phyloP scores from a whole-genome alignment of 1,140 invertebrate genomes.

The Papilio aristodemus region DNA sequence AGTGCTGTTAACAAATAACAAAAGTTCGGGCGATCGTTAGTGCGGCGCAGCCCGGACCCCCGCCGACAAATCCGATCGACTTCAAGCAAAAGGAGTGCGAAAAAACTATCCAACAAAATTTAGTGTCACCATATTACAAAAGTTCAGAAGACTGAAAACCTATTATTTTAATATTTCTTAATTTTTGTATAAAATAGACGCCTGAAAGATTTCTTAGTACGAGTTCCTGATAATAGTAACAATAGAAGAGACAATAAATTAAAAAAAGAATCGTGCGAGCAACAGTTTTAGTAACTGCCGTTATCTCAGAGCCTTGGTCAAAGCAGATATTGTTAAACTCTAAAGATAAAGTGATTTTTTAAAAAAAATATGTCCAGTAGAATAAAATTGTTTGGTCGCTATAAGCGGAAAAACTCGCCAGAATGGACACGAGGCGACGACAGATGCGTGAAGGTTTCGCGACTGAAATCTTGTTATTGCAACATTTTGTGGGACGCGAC shows the following conservation, averaged over 20 bases:
- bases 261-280: too few species aligned
- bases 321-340: too few species aligned
- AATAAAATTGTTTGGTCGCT: slow-evolving; percentile 20
- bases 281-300: neutral
- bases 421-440: slow-evolving; percentile 66
- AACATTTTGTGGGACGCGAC: slow-evolving; percentile 52
- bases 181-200: too few species aligned
- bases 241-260: too few species aligned
- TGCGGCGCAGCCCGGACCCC: slow-evolving; percentile 62
- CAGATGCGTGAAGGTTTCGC: slow-evolving; percentile 59
- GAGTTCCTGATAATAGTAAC: too few species aligned
- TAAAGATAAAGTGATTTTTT: too few species aligned
- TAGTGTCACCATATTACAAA: slow-evolving; percentile 18
- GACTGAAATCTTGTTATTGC: slow-evolving; percentile 58
- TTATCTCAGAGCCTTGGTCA: too few species aligned
- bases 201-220: too few species aligned
- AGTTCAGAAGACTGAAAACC: neutral
- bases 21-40: slow-evolving; percentile 59
- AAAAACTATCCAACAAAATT: slow-evolving; percentile 38
- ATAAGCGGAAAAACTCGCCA: slow-evolving; percentile 49
- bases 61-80: slow-evolving; percentile 68
- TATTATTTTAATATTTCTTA: too few species aligned
- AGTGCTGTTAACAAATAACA: slow-evolving; percentile 53
- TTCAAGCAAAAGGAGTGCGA: slow-evolving; percentile 52
- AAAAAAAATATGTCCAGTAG: neutral